Base-by-base conservation (phyloP, 1,140 invertebrate species). In the Pseudachorutes palmiensis region DNA sequence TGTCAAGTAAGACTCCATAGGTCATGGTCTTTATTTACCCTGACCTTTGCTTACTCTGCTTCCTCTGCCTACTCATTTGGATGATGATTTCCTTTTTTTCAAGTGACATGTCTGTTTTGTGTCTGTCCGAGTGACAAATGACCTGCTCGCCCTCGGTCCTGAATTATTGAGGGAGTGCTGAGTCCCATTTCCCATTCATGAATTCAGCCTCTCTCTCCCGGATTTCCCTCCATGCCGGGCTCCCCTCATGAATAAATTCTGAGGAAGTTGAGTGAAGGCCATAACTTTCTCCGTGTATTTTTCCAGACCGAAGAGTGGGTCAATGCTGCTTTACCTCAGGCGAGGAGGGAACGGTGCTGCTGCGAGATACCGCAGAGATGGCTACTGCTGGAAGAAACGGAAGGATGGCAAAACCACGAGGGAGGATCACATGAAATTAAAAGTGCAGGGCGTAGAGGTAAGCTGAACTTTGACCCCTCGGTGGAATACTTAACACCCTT, bases 341-440 rank as follows among this genome's bases (percentile, higher is more conserved):
- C n/a, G n/a, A n/a, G 97, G 97, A 82, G 93, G 94, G 77, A 94
- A 97, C 51, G 36, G 36, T 45, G 36, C 9, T 12, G 36, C 36
- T 9, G 36, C 9, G 51, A 55, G 24, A 14, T 12, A 5, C 24
- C 86, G 93, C 32, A 85, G 94, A 61, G 96, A 98, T 78, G 95
- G 95, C 28, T 98, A 97, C 79, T 97, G 93, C 79, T 98, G 95
- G 96, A 98, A 97, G 82, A 97, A 97, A 76, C 82, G 95, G 67
- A 97, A 97, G 80, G 94, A 98, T 79, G 95, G 94, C 3, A 97
- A 97, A 80, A 97, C 94, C 58, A 98, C 94, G 30, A 81, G 96
- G 72, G 96, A 98, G 80, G 96, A 98, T 85, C 95, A 98, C 79
- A 97, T 98, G 95, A 98, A 98, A 80, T 84, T 98, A 45, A 98